phyloP scores from a whole-genome alignment of 2,797 vertebrate species.

The Tympanoctomys barrerae region DNA sequence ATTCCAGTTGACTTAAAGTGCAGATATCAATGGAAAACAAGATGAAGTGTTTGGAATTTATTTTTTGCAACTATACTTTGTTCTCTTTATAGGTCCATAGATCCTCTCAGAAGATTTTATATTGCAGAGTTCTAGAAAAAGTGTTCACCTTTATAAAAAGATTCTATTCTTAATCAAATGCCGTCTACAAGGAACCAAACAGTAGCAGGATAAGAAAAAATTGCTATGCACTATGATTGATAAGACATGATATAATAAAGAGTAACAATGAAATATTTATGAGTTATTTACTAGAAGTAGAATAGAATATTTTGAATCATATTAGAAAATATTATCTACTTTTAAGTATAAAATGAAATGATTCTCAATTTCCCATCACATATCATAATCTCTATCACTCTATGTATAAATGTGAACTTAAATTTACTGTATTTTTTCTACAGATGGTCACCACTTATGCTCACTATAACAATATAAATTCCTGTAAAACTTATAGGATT shows the following conservation, averaged over 20 bases:
- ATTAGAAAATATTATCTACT: constrained; percentile 4
- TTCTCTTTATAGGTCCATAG: neutral
- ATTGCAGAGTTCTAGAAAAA: neutral
- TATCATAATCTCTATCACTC: constrained; percentile 8
- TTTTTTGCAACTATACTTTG: neutral
- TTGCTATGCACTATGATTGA: neutral
- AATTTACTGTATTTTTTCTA: constrained; percentile 5
- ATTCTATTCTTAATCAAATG: constrained; percentile 50
- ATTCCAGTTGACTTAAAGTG: constrained; percentile 8
- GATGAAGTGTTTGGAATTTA: neutral
- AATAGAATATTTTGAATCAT: neutral
- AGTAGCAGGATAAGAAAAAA: constrained; percentile 45
- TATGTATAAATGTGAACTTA: neutral
- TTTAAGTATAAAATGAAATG: constrained; percentile 49
- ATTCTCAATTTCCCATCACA: neutral
- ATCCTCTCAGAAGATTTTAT: constrained; percentile 11
- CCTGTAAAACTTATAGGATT: constrained; percentile 60
- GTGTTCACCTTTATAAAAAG: neutral
- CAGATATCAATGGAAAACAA: constrained; percentile 15
- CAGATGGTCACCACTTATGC: constrained; percentile 8
- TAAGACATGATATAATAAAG: constrained; percentile 48
- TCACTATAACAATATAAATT: constrained; percentile 58
- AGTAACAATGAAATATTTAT: constrained; percentile 46
- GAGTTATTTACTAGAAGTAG: neutral
- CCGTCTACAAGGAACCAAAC: neutral